Evolutionary conservation across 2,797 vertebrate genomes (phyloP), one percentile per base, ranked within the genome.

Genomic region (Siniperca scherzeri): DNA sequence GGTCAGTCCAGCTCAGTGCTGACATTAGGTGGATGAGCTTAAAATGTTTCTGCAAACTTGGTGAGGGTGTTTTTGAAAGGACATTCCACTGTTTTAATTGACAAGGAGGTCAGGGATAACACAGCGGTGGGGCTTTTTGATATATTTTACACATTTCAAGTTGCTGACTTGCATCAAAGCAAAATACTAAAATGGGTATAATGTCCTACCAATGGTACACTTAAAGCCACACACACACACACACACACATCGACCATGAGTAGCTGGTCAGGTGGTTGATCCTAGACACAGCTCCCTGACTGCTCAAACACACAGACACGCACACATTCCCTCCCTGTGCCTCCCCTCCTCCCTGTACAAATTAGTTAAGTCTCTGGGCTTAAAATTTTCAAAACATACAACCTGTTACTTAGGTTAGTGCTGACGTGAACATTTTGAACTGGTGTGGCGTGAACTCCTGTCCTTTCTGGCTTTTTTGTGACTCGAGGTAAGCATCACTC

Each of bases 331-430:
- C 80, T 66, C 71, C 53, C 78, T 2, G 21, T 42, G 30, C 66
- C 77, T 72, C 81, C 74, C 80, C 73, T 64, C 89, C 90, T 83
- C 89, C 72, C 60, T 88, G 38, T 73, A 33, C 90, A 92, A 90
- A 92, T 79, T 65, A 86, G 84, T 87, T 70, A 91, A 93, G 87
- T 91, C 87, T 79, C 74, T 88, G 83, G 65, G 89, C 62, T 80
- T 78, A 75, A 82, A 88, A 74, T 71, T 77, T 80, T 92, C 27
- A 81, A 91, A 86, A 81, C 85, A 77, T 75, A 80, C 86, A 87
- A 90, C 83, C 86, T 87, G 79, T 80, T 88, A 55, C 73, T 80
- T 65, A 81, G 74, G 60, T 80, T 62, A 40, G 66, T 67, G 70
- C 80, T 33, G 85, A 76, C 17, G 71, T 82, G 85, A 85, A 30